Evolutionary conservation across 2,797 vertebrate genomes (phyloP), one percentile per base, ranked within the genome.

Genomic region (Neomorphus geoffroyi): DNA sequence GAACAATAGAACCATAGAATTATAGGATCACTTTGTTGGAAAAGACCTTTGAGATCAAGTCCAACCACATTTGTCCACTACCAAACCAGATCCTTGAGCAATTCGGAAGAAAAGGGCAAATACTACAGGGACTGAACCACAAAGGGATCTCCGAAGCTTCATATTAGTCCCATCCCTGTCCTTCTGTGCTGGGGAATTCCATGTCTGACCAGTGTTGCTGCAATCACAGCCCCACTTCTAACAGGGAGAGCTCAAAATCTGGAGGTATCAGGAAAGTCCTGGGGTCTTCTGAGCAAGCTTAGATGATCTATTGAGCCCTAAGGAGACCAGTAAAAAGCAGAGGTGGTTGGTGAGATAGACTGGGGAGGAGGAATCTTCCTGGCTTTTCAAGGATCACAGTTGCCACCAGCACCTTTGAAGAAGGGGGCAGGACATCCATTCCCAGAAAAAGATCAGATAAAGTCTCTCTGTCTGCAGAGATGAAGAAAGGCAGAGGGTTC

Each of bases 141-240:
- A 8, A 11, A 58, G 67, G 8, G 11, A 61, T 32, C 13, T 27
- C 23, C 9, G 17, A 53, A 53, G 11, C 22, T 81, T 66, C 3
- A 1, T 24, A 18, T 5, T n/a, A 21, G 37, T 21, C 57, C 28
- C 9, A 60, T 13, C 13, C 12, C 12, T 1, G 0, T 39, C 18
- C n/a, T 39, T 18, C 53, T 57, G 28, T 45, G 28, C 18, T 62
- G n/a, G 13, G 28, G 5, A 41, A 27, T 57, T 26, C 22, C 4
- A 0, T 18, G 13, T 43, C 43, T 70, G 48, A 8, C 7, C 54
- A n/a, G 33, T 9, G 3, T 9, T 27, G 32, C n/a, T 62, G 19
- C 43, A 27, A 10, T 45, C 35, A 37, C 58, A 57, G 32, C 66
- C 84, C 24, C 18, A 5, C 21, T 53, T 62, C 2, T 26, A 33